Base-by-base conservation (phyloP, 2,797 vertebrate species). In the Lateolabrax maculatus region DNA sequence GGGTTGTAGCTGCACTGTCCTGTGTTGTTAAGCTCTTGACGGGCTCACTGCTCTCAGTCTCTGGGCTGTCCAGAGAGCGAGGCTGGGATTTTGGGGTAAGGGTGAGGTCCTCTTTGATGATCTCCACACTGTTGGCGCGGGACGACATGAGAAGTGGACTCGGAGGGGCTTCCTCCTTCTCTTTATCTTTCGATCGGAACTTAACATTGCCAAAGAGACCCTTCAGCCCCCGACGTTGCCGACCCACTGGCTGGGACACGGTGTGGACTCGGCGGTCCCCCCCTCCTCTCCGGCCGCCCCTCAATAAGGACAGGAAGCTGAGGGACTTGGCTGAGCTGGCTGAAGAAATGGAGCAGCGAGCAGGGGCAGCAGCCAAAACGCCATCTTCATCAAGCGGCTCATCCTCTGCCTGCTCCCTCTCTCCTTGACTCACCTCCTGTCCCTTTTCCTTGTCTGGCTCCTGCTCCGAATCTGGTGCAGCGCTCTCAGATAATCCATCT, bases 261-360 rank as follows among this genome's bases (percentile, higher is more conserved):
- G 95, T 96, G 13, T 96, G 92, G 80, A 96, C 96, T 31, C 93
- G 92, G 55, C 93, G 94, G 84, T 96, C 95, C 48, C 84, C 93
- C 8, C 64, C 81, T 58, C 92, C 92, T 85, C 96, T 96, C 7
- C 92, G 87, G 80, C 95, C 96, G 57, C 95, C 96, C 48, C 95
- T 95, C 86, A 99, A 87, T 65, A 98, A 87, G 0, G 96, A 96
- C 81, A 99, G 96, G 93, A 99, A 99, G 93, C 97, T 95, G 89
- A 98, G 96, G 9, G 98, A 98, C 93, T 97, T 98, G 69, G 91
- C 94, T 0, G 96, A 96, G 82, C 93, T 81, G 41, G 89, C 73
- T 10, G 96, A 96, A 57, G 95, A 97, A 92, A 97, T 96, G 2
- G 97, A 96, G 91, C 88, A 77, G 58, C 94, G 93, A 39, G 89